These are phyloP conservation scores for Bombus difficillimus DNA, from an alignment of 1,140 invertebrate species.

Conservation along the genomic window DNA sequence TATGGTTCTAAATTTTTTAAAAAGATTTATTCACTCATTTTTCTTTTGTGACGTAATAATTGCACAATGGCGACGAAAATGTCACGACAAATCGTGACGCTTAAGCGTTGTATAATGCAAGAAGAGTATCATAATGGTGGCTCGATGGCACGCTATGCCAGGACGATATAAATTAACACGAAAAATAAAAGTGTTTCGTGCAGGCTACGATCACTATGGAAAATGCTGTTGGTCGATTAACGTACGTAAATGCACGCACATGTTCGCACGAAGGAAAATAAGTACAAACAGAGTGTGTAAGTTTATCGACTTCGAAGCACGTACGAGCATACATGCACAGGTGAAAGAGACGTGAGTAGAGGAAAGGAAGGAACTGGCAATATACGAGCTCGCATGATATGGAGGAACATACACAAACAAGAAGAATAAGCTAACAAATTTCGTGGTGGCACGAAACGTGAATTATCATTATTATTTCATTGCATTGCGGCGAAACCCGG, in stretches of 20 bases:
- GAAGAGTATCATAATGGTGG: background rate
- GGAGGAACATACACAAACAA: background rate
- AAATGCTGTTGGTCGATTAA: conserved; percentile 4
- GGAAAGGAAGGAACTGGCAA: background rate
- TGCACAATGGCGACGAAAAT: background rate
- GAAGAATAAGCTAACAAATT: conserved; percentile 24
- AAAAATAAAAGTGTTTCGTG: background rate
- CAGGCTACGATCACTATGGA: background rate
- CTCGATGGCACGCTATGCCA: background rate
- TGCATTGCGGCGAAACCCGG: background rate
- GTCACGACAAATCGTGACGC: background rate
- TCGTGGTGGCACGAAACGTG: conserved; percentile 20
- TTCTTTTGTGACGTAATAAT: background rate
- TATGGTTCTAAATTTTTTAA: background rate
- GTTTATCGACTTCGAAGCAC: conserved; percentile 12
- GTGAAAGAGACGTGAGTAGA: background rate
- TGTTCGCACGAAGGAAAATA: background rate
- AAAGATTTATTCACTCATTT: background rate
- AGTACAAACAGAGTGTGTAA: background rate
- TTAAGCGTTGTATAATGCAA: background rate
- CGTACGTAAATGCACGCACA: conserved; percentile 16
- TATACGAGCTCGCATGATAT: conserved; percentile 8
- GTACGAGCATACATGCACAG: background rate
- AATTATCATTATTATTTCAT: conserved; percentile 46
- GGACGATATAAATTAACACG: background rate